phyloP scores from a whole-genome alignment of 2,797 vertebrate genomes.

The Falco columbarius region DNA sequence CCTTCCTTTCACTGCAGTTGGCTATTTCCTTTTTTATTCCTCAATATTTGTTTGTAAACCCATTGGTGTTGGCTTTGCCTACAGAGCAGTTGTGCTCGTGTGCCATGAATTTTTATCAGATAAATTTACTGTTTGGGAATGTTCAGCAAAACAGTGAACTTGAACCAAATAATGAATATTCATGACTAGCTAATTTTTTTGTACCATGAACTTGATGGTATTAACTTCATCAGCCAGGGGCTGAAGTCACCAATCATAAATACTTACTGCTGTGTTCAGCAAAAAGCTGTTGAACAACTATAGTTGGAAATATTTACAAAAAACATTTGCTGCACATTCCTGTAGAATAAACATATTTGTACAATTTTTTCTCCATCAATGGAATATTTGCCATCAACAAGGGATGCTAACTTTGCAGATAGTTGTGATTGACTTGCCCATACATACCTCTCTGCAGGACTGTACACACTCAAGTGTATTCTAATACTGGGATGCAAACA shows the following conservation, averaged over 20 bases:
- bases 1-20: not conserved
- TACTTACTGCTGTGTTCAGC: not conserved
- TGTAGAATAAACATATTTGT: not conserved
- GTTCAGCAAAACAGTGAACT: not conserved
- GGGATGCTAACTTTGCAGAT: not conserved
- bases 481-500: not conserved
- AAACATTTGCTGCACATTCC: not conserved
- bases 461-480: not conserved
- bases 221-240: not conserved
- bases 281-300: not conserved
- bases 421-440: not conserved
- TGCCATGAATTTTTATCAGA: constrained; percentile 7
- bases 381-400: not conserved
- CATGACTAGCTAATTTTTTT: not conserved
- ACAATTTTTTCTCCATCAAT: not conserved
- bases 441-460: not conserved
- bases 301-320: not conserved
- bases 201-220: not conserved
- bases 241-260: not conserved
- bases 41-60: not conserved
- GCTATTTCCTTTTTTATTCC: not conserved
- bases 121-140: not conserved
- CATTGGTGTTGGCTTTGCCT: not conserved
- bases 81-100: not conserved
- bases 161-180: constrained; percentile 9